Evolutionary conservation across 2,797 vertebrate species (phyloP).

Genomic region (Sebastes hubbsi): DNA sequence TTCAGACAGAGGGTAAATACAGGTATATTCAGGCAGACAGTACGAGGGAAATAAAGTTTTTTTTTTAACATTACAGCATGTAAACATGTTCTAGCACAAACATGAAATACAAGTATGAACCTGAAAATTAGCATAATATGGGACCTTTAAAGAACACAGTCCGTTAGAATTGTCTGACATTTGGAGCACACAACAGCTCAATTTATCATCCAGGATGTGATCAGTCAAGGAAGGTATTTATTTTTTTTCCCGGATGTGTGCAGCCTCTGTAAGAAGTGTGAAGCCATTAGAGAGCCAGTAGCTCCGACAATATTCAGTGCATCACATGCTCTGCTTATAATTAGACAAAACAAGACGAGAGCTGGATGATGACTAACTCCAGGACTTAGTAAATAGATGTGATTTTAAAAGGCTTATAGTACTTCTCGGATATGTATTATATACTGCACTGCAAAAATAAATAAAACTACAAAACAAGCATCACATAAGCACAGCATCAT

Average conservation of each 20-base stretch:
- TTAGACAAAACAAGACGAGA: not conserved
- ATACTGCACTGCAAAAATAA: not conserved
- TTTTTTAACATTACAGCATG: too few relatives aligned
- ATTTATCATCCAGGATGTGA: not conserved
- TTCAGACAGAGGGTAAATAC: too few relatives aligned
- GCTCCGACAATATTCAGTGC: not conserved
- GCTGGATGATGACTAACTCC: not conserved
- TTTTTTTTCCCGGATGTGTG: not conserved
- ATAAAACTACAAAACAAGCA: too few relatives aligned
- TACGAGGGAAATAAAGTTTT: too few relatives aligned
- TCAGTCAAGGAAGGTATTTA: not conserved
- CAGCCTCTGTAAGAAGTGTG: constrained; percentile 2
- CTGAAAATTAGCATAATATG: too few relatives aligned
- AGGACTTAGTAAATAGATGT: not conserved
- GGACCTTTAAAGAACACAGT: not conserved
- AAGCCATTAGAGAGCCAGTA: constrained; percentile 4
- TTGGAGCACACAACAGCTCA: not conserved
- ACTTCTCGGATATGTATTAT: not conserved
- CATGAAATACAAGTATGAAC: too few relatives aligned
- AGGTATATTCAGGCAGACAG: too few relatives aligned
- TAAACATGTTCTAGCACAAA: too few relatives aligned
- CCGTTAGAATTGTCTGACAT: not conserved
- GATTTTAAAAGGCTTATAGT: not conserved
- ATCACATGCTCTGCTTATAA: not conserved
- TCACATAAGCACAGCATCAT: too few relatives aligned